A percentile compares a stretch with the other conserved stretches of the same genome.
phyloP scores from a whole-genome alignment of 1,140 invertebrate genomes.

The Metaphire vulgaris region DNA sequence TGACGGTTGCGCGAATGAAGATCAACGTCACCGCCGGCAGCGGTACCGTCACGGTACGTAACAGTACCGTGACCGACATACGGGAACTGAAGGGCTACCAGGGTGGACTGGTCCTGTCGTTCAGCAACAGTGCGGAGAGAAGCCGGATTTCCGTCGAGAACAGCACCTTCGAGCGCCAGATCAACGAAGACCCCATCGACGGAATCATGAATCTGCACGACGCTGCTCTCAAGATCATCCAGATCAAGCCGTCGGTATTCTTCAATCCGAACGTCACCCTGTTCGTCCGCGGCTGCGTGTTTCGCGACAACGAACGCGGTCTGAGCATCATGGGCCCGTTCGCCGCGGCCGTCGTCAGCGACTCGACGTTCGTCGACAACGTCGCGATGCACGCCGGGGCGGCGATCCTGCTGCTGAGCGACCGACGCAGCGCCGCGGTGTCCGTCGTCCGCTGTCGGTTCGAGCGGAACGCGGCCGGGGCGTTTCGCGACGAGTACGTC shows the following conservation, averaged over 20 bases:
- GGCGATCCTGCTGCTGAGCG: slow-evolving; percentile 14
- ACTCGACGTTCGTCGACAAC: too few relatives aligned
- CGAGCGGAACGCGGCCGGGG: slow-evolving; percentile 13
- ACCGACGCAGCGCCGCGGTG: background rate
- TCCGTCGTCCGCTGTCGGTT: slow-evolving; percentile 20
- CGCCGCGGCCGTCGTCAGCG: too few relatives aligned
- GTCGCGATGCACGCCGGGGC: slow-evolving; percentile 24
- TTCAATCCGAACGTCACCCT: slow-evolving; percentile 1
- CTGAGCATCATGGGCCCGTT: slow-evolving; percentile 18
- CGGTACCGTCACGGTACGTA: too few relatives aligned
- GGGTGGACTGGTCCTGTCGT: slow-evolving; percentile 11
- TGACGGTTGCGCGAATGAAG: too few relatives aligned
- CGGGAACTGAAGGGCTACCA: too few relatives aligned
- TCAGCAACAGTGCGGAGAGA: background rate
- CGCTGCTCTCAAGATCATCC: background rate
- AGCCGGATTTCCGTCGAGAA: slow-evolving; percentile 13
- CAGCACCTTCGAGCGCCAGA: slow-evolving; percentile 10
- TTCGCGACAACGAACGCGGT: slow-evolving; percentile 24
- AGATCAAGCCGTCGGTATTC: too few relatives aligned
- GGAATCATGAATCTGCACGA: slow-evolving; percentile 21
- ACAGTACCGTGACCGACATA: too few relatives aligned
- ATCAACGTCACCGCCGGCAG: too few relatives aligned
- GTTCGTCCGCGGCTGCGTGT: slow-evolving; percentile 2
- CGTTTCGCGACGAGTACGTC: background rate
- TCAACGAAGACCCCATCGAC: slow-evolving; percentile 19